Percentiles rank a stretch among this genome's conserved stretches.
These are phyloP conservation scores for Leptonema lineaticorne DNA, from an alignment of 1,140 invertebrate genomes.

Conservation along the genomic window DNA sequence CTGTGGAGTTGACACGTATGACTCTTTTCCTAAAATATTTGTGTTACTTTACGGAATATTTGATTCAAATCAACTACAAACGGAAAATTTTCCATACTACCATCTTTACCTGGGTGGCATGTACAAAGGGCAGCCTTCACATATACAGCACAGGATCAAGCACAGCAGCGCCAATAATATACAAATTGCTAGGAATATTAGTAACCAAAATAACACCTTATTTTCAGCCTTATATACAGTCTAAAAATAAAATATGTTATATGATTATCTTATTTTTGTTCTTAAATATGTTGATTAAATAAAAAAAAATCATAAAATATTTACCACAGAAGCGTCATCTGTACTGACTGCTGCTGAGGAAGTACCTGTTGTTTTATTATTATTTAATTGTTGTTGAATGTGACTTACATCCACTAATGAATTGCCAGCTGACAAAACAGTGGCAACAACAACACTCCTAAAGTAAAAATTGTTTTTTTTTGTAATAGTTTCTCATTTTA, in stretches of 20 bases:
- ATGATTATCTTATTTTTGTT: not conserved
- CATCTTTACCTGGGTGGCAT: slow-evolving; percentile 67
- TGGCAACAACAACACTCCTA: slow-evolving; percentile 76
- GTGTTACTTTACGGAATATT: slow-evolving; percentile 43
- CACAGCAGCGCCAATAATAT: slow-evolving; percentile 70
- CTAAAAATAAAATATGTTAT: slow-evolving; percentile 54
- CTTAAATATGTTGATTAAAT: no score
- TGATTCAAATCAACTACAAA: slow-evolving; percentile 37
- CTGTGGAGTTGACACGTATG: slow-evolving; percentile 71
- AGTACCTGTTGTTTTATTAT: slow-evolving; percentile 52
- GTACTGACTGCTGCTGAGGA: slow-evolving; percentile 40
- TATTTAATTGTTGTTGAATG: slow-evolving; percentile 62
- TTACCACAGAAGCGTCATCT: slow-evolving; percentile 40
- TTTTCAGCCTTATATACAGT: slow-evolving; percentile 70
- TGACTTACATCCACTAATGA: slow-evolving; percentile 68
- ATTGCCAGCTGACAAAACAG: slow-evolving; percentile 67
- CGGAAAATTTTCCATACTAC: slow-evolving; percentile 14
- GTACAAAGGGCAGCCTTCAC: slow-evolving; percentile 78
- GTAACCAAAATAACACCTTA: slow-evolving; percentile 70
- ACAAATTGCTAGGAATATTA: slow-evolving; percentile 72
- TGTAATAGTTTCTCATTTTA: slow-evolving; percentile 21
- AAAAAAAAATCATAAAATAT: no score
- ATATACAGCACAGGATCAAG: slow-evolving; percentile 76
- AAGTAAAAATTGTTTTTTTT: slow-evolving; percentile 38
- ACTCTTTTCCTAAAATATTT: slow-evolving; percentile 67